phyloP scores from a whole-genome alignment of 1,140 invertebrate genomes.

The Vanessa tameamea region DNA sequence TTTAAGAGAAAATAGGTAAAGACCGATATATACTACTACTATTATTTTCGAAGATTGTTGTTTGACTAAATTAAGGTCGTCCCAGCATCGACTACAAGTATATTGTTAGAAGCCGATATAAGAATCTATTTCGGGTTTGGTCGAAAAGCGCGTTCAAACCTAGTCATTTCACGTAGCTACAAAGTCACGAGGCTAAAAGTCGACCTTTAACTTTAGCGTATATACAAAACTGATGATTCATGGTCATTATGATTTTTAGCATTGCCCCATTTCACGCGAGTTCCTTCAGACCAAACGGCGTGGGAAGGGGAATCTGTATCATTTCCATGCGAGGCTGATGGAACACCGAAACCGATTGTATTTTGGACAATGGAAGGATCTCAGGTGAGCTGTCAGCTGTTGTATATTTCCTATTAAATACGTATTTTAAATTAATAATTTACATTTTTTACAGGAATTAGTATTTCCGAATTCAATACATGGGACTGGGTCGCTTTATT shows the following conservation, averaged over 20 bases:
- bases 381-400: conserved; percentile 52
- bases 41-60: too few species aligned
- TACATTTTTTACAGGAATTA: conserved; percentile 55
- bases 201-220: too few species aligned
- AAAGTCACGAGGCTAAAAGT: too few species aligned
- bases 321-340: conserved; percentile 94
- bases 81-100: too few species aligned
- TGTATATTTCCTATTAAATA: background rate
- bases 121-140: too few species aligned
- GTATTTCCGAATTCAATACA: conserved; percentile 69
- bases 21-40: too few species aligned
- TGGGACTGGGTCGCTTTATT: conserved; percentile 63
- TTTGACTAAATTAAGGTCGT: too few species aligned
- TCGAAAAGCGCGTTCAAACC: too few species aligned
- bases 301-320: conserved; percentile 89
- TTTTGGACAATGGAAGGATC: conserved; percentile 92
- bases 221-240: too few species aligned
- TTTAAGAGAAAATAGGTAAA: too few species aligned
- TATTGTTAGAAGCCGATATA: too few species aligned
- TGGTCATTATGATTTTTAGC: conserved; percentile 80
- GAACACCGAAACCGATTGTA: conserved; percentile 93
- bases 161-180: too few species aligned
- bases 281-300: conserved; percentile 91
- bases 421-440: background rate
- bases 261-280: conserved; percentile 92